Evolutionary conservation across 2,888 invertebrate species (phyloP).

Genomic region (Therioaphis trifolii): DNA sequence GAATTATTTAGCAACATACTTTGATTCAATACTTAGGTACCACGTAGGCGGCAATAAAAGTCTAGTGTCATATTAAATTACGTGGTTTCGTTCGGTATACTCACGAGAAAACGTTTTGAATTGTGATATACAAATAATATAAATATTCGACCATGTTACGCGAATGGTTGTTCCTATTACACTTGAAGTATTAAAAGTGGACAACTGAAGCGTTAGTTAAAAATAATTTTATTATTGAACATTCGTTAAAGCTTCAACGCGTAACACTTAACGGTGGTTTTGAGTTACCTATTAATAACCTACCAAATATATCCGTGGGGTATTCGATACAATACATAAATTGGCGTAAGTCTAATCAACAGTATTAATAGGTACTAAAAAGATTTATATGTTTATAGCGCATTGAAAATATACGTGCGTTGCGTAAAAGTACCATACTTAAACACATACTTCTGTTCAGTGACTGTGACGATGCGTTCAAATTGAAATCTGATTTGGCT

Average conservation of each 20-base stretch:
- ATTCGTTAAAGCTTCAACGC: too few species aligned
- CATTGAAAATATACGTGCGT: too few species aligned
- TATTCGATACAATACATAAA: too few species aligned
- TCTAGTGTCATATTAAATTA: neutral
- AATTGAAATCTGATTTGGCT: slow-evolving; percentile 89
- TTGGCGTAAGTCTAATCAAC: too few species aligned
- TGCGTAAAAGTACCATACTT: too few species aligned
- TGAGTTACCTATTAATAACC: too few species aligned
- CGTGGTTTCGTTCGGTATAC: neutral
- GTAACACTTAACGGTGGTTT: too few species aligned
- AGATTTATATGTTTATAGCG: too few species aligned
- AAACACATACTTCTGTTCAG: slow-evolving; percentile 77
- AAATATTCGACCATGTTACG: neutral
- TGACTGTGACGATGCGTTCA: slow-evolving; percentile 80
- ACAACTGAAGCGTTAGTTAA: slow-evolving; percentile 3
- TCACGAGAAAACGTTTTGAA: neutral
- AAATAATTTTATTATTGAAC: neutral
- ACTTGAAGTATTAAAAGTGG: slow-evolving; percentile 9
- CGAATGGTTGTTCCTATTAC: too few species aligned
- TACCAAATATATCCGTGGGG: too few species aligned
- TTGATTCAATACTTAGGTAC: neutral
- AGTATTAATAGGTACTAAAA: too few species aligned
- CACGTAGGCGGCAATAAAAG: neutral
- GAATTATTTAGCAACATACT: neutral
- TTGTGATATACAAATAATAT: slow-evolving; percentile 15